phyloP scores from a whole-genome alignment of 2,113 vertebrate genomes.

The Thomomys bottae region DNA sequence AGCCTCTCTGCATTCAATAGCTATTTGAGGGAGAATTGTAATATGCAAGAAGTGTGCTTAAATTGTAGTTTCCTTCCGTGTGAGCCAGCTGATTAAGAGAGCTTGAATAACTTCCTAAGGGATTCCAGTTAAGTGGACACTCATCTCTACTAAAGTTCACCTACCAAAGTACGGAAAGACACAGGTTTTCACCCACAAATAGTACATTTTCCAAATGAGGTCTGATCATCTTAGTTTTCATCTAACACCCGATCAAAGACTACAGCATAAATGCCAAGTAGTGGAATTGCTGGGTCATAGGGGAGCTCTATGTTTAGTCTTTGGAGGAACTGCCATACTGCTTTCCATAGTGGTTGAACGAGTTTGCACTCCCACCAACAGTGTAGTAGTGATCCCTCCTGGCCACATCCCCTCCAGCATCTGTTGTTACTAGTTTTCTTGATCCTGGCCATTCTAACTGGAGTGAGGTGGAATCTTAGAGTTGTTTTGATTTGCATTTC shows the following conservation, averaged over 20 bases:
- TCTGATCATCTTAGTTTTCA: slow-evolving; percentile 11
- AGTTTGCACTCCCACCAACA: too few species aligned
- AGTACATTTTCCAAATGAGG: slow-evolving; percentile 29
- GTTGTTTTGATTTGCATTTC: too few species aligned
- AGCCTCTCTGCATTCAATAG: slow-evolving; percentile 18
- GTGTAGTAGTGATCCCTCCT: too few species aligned
- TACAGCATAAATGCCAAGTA: too few species aligned
- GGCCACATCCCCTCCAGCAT: too few species aligned
- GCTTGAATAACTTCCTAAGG: slow-evolving; percentile 59
- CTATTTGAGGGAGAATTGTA: slow-evolving; percentile 56
- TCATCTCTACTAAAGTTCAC: slow-evolving; percentile 29
- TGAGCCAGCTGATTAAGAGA: slow-evolving; percentile 64
- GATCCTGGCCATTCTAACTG: too few species aligned
- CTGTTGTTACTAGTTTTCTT: too few species aligned
- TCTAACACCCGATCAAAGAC: not conserved
- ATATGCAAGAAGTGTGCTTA: slow-evolving; percentile 36
- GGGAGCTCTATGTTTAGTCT: too few species aligned
- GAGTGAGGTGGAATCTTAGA: too few species aligned
- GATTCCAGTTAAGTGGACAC: slow-evolving; percentile 39
- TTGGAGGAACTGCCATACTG: too few species aligned
- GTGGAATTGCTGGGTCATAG: too few species aligned
- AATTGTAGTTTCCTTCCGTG: slow-evolving; percentile 57
- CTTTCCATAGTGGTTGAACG: too few species aligned
- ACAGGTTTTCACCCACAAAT: slow-evolving; percentile 11
- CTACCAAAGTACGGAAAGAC: slow-evolving; percentile 47